Evolutionary conservation across 2,797 vertebrate species (phyloP), one percentile per base, ranked within the genome.

Genomic region (Lophius americanus): DNA sequence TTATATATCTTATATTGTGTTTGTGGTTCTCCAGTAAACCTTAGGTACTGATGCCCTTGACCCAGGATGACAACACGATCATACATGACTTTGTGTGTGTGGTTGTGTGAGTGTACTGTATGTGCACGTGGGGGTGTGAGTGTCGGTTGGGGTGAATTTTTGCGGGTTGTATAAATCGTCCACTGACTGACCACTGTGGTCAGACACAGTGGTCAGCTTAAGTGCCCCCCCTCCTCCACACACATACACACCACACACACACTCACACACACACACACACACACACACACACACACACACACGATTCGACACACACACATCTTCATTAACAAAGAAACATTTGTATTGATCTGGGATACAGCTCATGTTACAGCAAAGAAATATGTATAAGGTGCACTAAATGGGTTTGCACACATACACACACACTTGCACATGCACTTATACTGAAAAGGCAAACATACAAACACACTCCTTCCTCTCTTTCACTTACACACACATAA

Each of bases 301-400:
- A 94, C 95, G 91, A 92, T 92, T 93, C 42, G 11, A n/a, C 35
- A 74, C 75, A 63, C 93, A 95, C 96, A 95, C 93, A 94, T 97
- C 96, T 97, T 98, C 95, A 98, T 98, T 98, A 97, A 98, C 95
- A 94, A 83, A 97, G 95, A 96, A 96, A 94, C 96, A 96, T 97
- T 96, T 94, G 89, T 95, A 98, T 98, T 95, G 96, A 98, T 98
- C 95, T 92, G 93, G 94, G 95, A 83, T 95, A 87, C 95, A 93
- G 94, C 92, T 97, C 95, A 91, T 94, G 79, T 92, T 92, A 86
- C 86, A 85, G 79, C 84, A 65, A 78, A 89, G 83, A 90, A 91
- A 91, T 90, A 91, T 92, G 88, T 89, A 88, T 72, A 61, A 60
- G 78, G 61, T 55, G 52, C 52, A 11, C 83, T 89, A 89, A 89